Percentiles rank a stretch among this genome's conserved stretches.
phyloP scores from a whole-genome alignment of 2,888 invertebrate species.

The Idaea dimidiata region DNA sequence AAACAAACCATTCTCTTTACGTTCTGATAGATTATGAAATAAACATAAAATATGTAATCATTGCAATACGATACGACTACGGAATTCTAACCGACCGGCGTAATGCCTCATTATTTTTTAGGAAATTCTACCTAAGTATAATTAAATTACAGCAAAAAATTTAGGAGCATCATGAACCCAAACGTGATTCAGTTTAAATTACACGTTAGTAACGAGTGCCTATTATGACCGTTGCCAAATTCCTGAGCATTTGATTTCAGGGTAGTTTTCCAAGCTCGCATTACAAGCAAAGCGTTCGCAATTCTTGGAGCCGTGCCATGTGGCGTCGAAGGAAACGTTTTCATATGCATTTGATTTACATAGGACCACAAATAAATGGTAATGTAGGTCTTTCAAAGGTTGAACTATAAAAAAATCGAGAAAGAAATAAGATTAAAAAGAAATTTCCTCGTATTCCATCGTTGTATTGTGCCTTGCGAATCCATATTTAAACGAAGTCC shows the following conservation, averaged over 20 bases:
- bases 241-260: not conserved
- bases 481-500: not conserved
- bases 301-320: conserved; percentile 6
- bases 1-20: no score
- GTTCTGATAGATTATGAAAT: no score
- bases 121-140: not conserved
- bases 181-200: not conserved
- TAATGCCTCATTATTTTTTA: not conserved
- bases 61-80: not conserved
- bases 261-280: not conserved
- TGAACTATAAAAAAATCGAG: conserved; percentile 5
- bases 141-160: not conserved
- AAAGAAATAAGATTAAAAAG: not conserved
- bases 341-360: conserved; percentile 9
- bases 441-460: not conserved
- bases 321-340: conserved; percentile 3
- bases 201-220: not conserved
- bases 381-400: conserved; percentile 3
- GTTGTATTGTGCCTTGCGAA: not conserved
- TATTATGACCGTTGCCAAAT: conserved; percentile 1
- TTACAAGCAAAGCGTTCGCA: not conserved
- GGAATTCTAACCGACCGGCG: not conserved
- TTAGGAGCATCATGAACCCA: not conserved
- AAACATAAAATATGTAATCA: no score
- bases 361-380: conserved; percentile 9